phyloP scores from a whole-genome alignment of 2,797 vertebrate species.

The Rhynchotus rufescens region DNA sequence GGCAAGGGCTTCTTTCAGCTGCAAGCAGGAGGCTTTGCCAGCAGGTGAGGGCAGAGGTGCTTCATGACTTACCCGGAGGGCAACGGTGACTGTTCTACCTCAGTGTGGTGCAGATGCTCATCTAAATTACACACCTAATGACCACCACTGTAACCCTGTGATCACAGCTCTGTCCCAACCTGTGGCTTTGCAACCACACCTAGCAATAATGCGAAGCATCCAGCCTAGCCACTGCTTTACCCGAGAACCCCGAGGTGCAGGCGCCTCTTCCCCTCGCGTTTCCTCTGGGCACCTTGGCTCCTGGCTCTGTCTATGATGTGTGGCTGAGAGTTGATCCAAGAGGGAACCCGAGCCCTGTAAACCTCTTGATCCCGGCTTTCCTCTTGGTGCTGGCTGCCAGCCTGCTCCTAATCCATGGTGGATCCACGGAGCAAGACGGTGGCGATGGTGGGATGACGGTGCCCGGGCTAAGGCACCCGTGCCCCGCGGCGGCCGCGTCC shows the following conservation, averaged over 20 bases:
- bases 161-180: not conserved
- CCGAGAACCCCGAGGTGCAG: not conserved
- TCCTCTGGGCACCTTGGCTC: not conserved
- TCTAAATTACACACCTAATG: not conserved
- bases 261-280: not conserved
- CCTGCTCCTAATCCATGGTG: not conserved
- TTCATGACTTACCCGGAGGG: no score
- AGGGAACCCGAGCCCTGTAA: not conserved
- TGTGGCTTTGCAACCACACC: not conserved
- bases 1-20: conserved; percentile 42
- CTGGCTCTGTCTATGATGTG: not conserved
- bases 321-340: not conserved
- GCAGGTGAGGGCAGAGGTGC: not conserved
- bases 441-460: not conserved
- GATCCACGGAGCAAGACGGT: not conserved
- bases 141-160: not conserved
- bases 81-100: no score
- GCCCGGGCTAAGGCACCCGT: no score
- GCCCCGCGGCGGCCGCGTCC: not conserved
- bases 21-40: not conserved
- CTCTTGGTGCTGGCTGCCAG: not conserved
- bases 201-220: not conserved
- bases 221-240: no score
- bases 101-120: not conserved
- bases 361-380: not conserved